These are phyloP conservation scores for Caenorhabditis zanzibari DNA, from an alignment of 2,888 invertebrate species.

Conservation along the genomic window DNA sequence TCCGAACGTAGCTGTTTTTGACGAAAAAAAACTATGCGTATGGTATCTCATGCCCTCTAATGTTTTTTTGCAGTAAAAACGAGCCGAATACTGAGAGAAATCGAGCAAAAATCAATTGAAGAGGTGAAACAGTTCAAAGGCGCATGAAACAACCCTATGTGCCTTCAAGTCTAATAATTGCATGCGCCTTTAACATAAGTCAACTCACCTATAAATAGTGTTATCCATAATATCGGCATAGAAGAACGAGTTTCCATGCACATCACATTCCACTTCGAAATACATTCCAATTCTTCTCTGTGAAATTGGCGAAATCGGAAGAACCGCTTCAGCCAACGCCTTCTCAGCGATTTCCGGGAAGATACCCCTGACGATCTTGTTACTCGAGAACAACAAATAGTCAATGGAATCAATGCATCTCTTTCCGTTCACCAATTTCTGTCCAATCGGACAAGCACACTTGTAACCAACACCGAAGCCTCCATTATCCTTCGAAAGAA, in stretches of 20 bases:
- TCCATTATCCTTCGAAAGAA: conserved; percentile 89
- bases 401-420: conserved; percentile 81
- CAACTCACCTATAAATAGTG: conserved; percentile 82
- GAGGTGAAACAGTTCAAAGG: no score
- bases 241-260: conserved; percentile 90
- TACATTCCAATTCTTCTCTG: conserved; percentile 91
- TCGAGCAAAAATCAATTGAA: no score
- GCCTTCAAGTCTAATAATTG: no score
- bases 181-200: no score
- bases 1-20: no score
- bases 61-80: no score
- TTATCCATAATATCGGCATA: conserved; percentile 93
- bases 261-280: conserved; percentile 85
- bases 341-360: conserved; percentile 88
- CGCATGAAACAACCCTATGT: no score
- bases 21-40: no score
- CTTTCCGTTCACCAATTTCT: conserved; percentile 82
- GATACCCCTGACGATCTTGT: conserved; percentile 93
- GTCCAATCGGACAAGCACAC: conserved; percentile 95
- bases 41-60: no score
- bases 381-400: conserved; percentile 83
- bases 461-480: conserved; percentile 86
- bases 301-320: conserved; percentile 91
- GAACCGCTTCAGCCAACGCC: conserved; percentile 95
- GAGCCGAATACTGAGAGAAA: no score